Evolutionary conservation across 2,888 invertebrate species (phyloP).

Genomic region (Spilosoma lubricipeda): DNA sequence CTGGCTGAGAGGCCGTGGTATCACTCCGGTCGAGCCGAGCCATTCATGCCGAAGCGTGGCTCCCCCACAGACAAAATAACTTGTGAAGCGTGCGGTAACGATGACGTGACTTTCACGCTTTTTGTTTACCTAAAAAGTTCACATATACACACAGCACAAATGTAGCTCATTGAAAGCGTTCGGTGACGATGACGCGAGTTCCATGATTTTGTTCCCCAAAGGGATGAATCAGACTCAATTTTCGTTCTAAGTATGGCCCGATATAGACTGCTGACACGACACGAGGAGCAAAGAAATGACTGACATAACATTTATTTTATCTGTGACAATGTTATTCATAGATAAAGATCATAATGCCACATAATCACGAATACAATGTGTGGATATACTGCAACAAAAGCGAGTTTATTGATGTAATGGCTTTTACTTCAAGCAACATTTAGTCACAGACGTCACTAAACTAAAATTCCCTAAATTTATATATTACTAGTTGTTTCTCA

Average conservation of each 20-base stretch:
- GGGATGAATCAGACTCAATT: neutral
- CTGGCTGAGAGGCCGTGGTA: no score
- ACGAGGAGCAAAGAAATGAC: neutral
- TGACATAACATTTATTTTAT: neutral
- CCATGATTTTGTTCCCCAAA: neutral
- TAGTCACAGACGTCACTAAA: neutral
- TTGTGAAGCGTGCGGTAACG: no score
- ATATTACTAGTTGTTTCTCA: no score
- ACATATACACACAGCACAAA: no score
- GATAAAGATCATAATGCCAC: constrained; percentile 1
- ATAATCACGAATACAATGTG: constrained; percentile 28
- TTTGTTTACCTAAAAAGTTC: no score
- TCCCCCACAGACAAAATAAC: no score
- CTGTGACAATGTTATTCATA: constrained; percentile 6
- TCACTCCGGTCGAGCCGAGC: no score
- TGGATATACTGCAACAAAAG: constrained; percentile 28
- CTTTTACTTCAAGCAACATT: neutral
- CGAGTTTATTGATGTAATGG: neutral
- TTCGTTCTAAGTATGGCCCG: neutral
- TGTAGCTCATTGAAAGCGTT: no score
- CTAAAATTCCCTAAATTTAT: no score
- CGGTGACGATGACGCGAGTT: no score
- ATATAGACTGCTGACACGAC: neutral
- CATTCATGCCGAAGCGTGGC: no score
- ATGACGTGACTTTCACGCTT: no score